These are phyloP conservation scores for Sander vitreus DNA, from an alignment of 2,113 vertebrate species.

Conservation along the genomic window DNA sequence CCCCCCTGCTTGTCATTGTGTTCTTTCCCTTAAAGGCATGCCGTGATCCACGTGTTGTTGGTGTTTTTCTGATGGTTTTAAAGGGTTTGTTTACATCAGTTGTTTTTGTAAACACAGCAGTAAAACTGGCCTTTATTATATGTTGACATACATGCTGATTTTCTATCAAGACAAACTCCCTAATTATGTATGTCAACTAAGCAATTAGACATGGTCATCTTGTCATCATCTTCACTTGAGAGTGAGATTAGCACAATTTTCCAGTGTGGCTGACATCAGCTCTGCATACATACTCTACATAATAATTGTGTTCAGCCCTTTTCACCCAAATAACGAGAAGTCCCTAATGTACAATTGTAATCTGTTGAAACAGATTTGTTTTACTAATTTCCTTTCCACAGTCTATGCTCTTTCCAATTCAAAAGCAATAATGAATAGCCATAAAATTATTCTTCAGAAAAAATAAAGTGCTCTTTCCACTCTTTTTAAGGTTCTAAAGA, in stretches of 20 bases:
- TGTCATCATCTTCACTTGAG: neutral
- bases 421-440: conserved; percentile 63
- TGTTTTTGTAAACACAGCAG: neutral
- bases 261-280: conserved; percentile 29
- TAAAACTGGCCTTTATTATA: neutral
- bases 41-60: neutral
- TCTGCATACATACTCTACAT: conserved; percentile 12
- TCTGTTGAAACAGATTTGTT: conserved; percentile 44
- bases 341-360: conserved; percentile 40
- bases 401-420: conserved; percentile 62
- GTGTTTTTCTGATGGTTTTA: neutral
- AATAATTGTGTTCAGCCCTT: conserved; percentile 22
- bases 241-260: conserved; percentile 22
- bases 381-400: conserved; percentile 50
- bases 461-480: conserved; percentile 53
- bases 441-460: conserved; percentile 65
- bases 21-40: neutral
- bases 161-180: neutral
- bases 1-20: neutral
- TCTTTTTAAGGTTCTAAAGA: conserved; percentile 63
- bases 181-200: neutral
- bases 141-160: neutral
- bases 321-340: conserved; percentile 12
- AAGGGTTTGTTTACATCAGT: neutral
- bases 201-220: too few relatives aligned